Base-by-base conservation (phyloP, 2,888 invertebrate genomes). In the Dryomyza anilis region DNA sequence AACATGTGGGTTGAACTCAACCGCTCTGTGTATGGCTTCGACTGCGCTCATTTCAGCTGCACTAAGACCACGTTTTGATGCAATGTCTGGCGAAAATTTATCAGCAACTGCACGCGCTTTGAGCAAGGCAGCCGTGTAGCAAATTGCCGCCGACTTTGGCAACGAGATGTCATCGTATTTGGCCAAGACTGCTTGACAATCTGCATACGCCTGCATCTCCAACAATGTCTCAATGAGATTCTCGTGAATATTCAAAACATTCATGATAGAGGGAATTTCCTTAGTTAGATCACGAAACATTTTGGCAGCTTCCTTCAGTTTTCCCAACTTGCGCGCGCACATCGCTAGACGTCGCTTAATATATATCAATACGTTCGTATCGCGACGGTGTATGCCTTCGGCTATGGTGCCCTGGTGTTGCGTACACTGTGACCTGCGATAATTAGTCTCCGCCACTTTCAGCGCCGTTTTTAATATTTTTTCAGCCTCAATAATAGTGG, bases 1-100 rank as follows among this genome's bases (percentile, higher is more conserved):
- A 78, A 97, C 98, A 85, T 97, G 96, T 65, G 98, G 97, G 87
- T 98, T 98, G 84, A 95, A 98, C 83, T 96, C 97, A 53, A 98
- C 95, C 10, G 98, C 98, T 78, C 95, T 86, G 79, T 97, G 96
- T 74, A 96, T 95, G 0, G 95, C 95, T 84, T 96, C 95, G 0
- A 96, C 93, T 1, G 97, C 97, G 72, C 91, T 91, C 89, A 93
- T 91, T 83, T 97, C 97, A 16, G 94, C 93, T 19, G 92, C 88
- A 66, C 90, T 92, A 64, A 94, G 84, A 3, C 95, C 94, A 74
- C 93, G 85, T 84, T 93, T 93, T 72, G 91, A 91, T 36, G 92
- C 93, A 70, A 92, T 87, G 78, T 95, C 94, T 3, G 92, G 91
- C 52, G 91, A 92, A 84, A 94, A 95, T 85, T 94, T 94, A 79